Conservation (phyloP, 2,888 invertebrate species). For the Calameuta idolon region DNA sequence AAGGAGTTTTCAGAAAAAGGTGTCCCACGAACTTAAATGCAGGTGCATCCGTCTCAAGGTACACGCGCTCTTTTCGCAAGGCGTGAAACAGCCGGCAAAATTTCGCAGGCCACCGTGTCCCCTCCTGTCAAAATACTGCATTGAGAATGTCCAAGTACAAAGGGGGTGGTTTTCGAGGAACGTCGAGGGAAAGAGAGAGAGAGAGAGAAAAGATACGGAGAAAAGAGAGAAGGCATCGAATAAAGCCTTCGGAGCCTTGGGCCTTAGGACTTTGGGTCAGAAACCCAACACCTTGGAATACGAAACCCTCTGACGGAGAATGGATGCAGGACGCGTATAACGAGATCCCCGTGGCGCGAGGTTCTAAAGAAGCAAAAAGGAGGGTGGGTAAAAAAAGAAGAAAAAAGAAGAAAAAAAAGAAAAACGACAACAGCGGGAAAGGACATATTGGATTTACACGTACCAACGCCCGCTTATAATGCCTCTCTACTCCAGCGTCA, state of each 20-base stretch:
- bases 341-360: slow-evolving; percentile 48
- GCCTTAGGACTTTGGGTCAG: slow-evolving; percentile 51
- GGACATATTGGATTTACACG: slow-evolving; percentile 60
- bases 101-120: slow-evolving; percentile 61
- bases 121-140: slow-evolving; percentile 64
- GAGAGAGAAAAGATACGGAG: slow-evolving; percentile 19
- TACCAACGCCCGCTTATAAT: slow-evolving; percentile 58
- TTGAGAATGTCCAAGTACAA: slow-evolving; percentile 39
- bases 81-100: slow-evolving; percentile 60
- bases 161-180: neutral
- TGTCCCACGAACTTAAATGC: neutral
- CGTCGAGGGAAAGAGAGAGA: neutral
- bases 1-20: neutral
- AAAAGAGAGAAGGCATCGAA: slow-evolving; percentile 19
- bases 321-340: slow-evolving; percentile 47
- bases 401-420: slow-evolving; percentile 26
- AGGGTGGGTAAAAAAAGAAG: slow-evolving; percentile 33
- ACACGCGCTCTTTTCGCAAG: slow-evolving; percentile 26
- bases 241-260: slow-evolving; percentile 27
- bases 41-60: neutral
- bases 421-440: slow-evolving; percentile 10
- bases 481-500: slow-evolving; percentile 18
- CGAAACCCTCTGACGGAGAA: slow-evolving; percentile 17
- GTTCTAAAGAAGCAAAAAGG: slow-evolving; percentile 20
- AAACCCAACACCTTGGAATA: slow-evolving; percentile 57